Conservation (phyloP, 2,888 invertebrate genomes). For the Cephus sareptanus region DNA sequence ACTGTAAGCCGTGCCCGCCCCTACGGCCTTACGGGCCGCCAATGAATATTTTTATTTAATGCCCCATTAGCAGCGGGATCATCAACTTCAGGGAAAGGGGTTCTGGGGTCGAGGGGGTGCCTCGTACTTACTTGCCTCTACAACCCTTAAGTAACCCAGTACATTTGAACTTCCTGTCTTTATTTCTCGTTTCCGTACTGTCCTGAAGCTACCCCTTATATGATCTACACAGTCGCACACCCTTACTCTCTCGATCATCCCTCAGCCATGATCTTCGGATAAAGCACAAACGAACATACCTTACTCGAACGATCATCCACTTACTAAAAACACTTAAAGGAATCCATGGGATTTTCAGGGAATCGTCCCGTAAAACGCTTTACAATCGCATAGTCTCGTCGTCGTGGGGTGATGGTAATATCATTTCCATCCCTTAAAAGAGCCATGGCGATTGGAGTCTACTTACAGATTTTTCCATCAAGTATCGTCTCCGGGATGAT, state of each 20-base stretch:
- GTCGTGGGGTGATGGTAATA: neutral
- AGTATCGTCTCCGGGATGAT: neutral
- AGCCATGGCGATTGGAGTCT: neutral
- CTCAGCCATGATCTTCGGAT: neutral
- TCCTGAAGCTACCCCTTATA: neutral
- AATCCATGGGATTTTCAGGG: slow-evolving; percentile 3
- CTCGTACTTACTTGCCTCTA: neutral
- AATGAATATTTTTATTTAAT: slow-evolving; percentile 59
- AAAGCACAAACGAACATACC: neutral
- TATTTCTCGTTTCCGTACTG: neutral
- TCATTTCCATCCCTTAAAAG: neutral
- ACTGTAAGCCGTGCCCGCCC: slow-evolving; percentile 35
- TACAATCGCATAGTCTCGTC: slow-evolving; percentile 1
- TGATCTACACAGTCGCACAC: neutral
- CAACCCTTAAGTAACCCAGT: neutral
- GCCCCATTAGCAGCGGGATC: slow-evolving; percentile 44
- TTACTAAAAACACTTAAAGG: neutral
- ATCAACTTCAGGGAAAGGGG: neutral
- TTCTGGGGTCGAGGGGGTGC: neutral
- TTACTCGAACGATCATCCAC: slow-evolving; percentile 1
- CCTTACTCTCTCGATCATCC: neutral
- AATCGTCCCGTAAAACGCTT: slow-evolving; percentile 6
- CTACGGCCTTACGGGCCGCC: slow-evolving; percentile 29
- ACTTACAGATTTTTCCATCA: neutral
- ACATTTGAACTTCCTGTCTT: neutral